Percentiles rank a stretch among this genome's conserved stretches.
Evolutionary conservation across 1,140 invertebrate species (phyloP).

Genomic region (Drosophila prosaltans): DNA sequence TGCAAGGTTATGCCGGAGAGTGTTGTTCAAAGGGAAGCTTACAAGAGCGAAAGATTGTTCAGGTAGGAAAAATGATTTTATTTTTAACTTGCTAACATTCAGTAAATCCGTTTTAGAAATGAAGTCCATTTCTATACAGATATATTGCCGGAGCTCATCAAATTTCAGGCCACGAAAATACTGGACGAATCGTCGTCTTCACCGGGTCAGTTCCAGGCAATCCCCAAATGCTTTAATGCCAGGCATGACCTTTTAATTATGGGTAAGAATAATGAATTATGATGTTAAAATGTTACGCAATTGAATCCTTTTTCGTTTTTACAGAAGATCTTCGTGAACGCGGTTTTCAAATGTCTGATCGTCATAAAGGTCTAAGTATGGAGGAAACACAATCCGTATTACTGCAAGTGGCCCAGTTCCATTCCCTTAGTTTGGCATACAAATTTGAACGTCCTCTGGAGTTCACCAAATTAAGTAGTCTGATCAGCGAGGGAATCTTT

Average conservation of each 20-base stretch:
- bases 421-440: constrained; percentile 87
- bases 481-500: constrained; percentile 86
- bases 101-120: constrained; percentile 83
- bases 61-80: constrained; percentile 49
- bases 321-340: constrained; percentile 84
- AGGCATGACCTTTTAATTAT: constrained; percentile 86
- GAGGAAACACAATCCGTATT: constrained; percentile 86
- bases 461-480: constrained; percentile 85
- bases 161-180: constrained; percentile 84
- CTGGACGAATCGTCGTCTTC: constrained; percentile 49
- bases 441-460: constrained; percentile 86
- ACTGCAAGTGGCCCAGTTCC: constrained; percentile 87
- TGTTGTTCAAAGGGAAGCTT: constrained; percentile 86
- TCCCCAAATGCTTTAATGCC: constrained; percentile 87
- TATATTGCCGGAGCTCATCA: constrained; percentile 86
- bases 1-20: constrained; percentile 89
- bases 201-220: constrained; percentile 84
- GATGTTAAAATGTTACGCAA: background rate
- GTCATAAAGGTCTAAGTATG: constrained; percentile 86
- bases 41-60: constrained; percentile 88
- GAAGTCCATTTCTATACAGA: constrained; percentile 89
- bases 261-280: constrained; percentile 84
- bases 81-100: background rate
- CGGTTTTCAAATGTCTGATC: constrained; percentile 88
- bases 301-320: background rate